Evolutionary conservation across 1,140 invertebrate genomes (phyloP).

Genomic region (Macrosteles quadrilineatus): DNA sequence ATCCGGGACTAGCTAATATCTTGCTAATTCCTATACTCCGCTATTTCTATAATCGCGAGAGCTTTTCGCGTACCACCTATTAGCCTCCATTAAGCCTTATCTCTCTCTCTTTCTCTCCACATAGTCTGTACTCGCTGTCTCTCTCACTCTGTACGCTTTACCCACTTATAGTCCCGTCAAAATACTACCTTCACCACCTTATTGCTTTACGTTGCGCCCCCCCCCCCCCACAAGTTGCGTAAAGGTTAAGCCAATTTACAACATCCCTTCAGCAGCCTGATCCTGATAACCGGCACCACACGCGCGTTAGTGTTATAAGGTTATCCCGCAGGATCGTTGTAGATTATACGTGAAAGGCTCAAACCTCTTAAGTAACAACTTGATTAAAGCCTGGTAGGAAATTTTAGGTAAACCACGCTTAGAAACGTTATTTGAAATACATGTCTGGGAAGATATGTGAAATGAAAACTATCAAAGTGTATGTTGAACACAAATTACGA

Average conservation of each 20-base stretch:
- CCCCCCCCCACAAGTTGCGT: neutral
- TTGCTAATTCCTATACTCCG: slow-evolving; percentile 26
- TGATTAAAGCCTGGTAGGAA: no score
- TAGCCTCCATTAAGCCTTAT: slow-evolving; percentile 29
- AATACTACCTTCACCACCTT: slow-evolving; percentile 18
- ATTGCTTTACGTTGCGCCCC: slow-evolving; percentile 16
- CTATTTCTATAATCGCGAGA: slow-evolving; percentile 25
- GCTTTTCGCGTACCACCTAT: slow-evolving; percentile 19
- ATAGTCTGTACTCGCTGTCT: neutral
- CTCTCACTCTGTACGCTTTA: neutral
- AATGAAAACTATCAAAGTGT: no score
- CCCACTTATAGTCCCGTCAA: slow-evolving; percentile 11
- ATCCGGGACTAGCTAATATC: slow-evolving; percentile 29
- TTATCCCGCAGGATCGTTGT: no score
- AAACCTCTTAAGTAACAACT: no score
- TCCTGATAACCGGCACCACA: no score
- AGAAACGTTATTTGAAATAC: no score
- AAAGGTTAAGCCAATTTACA: slow-evolving; percentile 20
- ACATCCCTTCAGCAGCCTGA: neutral
- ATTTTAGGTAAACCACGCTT: no score
- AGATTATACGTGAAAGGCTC: no score
- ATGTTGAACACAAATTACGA: no score
- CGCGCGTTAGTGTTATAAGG: no score
- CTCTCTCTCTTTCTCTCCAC: no score
- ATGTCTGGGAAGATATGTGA: no score